Evolutionary conservation across 1,140 invertebrate genomes (phyloP).

Genomic region (Dysdera silvatica): DNA sequence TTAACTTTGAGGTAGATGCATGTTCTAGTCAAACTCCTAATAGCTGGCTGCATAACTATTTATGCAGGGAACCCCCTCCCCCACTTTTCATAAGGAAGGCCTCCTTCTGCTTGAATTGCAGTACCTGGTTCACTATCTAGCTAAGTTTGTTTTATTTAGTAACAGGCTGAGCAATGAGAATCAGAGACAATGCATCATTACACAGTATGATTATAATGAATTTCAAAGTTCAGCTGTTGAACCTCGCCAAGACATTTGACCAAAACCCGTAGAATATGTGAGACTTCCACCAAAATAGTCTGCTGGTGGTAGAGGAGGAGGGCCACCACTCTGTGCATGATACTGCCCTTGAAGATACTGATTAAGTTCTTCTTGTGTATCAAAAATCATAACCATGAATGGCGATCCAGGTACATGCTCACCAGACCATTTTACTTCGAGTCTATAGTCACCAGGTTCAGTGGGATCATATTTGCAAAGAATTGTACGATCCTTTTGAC

Average conservation of each 20-base stretch:
- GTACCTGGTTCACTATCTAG: too few relatives aligned
- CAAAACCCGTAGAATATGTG: constrained; percentile 49
- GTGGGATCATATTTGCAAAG: constrained; percentile 94
- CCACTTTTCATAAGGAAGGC: too few relatives aligned
- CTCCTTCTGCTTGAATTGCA: too few relatives aligned
- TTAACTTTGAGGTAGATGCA: too few relatives aligned
- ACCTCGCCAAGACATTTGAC: constrained; percentile 48
- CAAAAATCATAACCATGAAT: constrained; percentile 98
- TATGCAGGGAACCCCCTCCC: too few relatives aligned
- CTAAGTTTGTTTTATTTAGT: too few relatives aligned
- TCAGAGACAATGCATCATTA: too few relatives aligned
- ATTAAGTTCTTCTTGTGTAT: constrained; percentile 89
- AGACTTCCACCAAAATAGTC: constrained; percentile 51
- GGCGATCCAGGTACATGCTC: constrained; percentile 94
- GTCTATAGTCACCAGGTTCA: constrained; percentile 94
- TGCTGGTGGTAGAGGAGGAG: constrained; percentile 35
- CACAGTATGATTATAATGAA: neutral
- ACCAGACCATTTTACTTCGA: constrained; percentile 97
- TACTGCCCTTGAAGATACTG: constrained; percentile 43
- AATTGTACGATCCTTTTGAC: constrained; percentile 94
- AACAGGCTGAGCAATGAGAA: too few relatives aligned
- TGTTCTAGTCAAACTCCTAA: too few relatives aligned
- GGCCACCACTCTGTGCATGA: constrained; percentile 36
- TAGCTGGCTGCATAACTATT: too few relatives aligned
- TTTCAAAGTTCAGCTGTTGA: constrained; percentile 37